phyloP scores from a whole-genome alignment of 1,140 invertebrate genomes.

The Drosophila sechellia region DNA sequence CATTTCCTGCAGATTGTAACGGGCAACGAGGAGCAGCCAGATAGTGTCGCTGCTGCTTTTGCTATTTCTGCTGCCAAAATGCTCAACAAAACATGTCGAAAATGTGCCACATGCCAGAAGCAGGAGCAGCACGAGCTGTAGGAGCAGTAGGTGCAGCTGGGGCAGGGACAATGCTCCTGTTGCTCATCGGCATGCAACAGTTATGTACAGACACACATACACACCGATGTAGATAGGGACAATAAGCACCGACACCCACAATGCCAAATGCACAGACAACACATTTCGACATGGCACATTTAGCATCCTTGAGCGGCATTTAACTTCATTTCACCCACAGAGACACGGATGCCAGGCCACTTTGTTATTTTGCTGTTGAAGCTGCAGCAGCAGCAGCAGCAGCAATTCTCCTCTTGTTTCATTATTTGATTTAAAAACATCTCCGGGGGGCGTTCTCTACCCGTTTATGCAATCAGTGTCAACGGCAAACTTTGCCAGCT shows the following conservation, averaged over 20 bases:
- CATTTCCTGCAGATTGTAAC: conserved; percentile 75
- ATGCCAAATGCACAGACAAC: conserved; percentile 63
- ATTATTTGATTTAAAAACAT: conserved; percentile 65
- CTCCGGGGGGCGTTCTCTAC: conserved; percentile 22
- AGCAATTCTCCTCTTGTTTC: conserved; percentile 29
- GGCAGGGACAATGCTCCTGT: conserved; percentile 31
- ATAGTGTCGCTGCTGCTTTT: conserved; percentile 41
- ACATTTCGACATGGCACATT: conserved; percentile 81
- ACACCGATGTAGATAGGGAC: conserved; percentile 23
- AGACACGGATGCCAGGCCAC: conserved; percentile 21
- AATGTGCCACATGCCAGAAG: conserved; percentile 81
- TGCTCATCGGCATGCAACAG: conserved; percentile 73
- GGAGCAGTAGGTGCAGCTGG: neutral
- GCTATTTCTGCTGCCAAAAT: conserved; percentile 68
- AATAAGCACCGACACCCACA: conserved; percentile 19
- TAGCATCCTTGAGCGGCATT: conserved; percentile 81
- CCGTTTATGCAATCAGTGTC: conserved; percentile 69
- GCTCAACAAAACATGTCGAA: conserved; percentile 81
- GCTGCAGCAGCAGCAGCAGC: too few relatives aligned
- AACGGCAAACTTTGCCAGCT: conserved; percentile 35
- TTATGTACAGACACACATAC: conserved; percentile 46
- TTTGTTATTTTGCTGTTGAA: conserved; percentile 6
- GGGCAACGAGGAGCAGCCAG: conserved; percentile 56
- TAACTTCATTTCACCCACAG: conserved; percentile 71
- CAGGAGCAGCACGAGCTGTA: conserved; percentile 25